These are phyloP conservation scores for Corydoras sp. DNA, from an alignment of 2,113 vertebrate species.

Conservation along the genomic window DNA sequence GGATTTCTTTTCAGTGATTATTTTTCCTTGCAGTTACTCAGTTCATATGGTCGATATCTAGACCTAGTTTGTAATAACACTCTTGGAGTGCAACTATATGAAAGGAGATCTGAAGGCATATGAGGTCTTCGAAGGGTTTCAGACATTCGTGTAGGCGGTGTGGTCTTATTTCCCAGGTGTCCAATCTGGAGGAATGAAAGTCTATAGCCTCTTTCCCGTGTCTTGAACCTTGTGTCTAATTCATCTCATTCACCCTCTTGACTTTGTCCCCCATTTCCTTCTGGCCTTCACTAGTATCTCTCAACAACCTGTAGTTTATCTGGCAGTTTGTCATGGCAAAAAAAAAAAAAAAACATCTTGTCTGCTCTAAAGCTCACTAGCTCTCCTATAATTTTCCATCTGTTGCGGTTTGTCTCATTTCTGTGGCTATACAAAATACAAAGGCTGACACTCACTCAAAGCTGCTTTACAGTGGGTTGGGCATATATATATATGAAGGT, in stretches of 20 bases:
- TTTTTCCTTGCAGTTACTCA: conserved; percentile 3
- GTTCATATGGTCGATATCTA: not conserved
- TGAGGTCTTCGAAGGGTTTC: not conserved
- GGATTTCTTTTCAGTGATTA: conserved; percentile 18
- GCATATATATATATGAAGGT: conserved; percentile 7
- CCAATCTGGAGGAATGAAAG: conserved; percentile 8
- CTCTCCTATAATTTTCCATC: not conserved
- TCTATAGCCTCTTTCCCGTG: not conserved
- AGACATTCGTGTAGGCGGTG: not conserved
- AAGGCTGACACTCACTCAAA: not conserved
- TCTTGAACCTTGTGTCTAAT: not conserved
- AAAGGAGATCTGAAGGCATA: conserved; percentile 8
- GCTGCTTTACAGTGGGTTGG: not conserved
- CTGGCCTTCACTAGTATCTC: conserved; percentile 1
- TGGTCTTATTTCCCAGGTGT: conserved; percentile 16
- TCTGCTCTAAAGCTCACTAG: not conserved
- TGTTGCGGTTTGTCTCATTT: not conserved
- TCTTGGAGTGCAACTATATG: conserved; percentile 16
- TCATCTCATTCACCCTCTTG: conserved; percentile 3
- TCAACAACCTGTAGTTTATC: not conserved
- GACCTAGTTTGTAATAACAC: not conserved
- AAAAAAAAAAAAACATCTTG: not conserved
- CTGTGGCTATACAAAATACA: too few relatives aligned
- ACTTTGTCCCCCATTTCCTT: conserved; percentile 2
- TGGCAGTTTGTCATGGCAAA: conserved; percentile 1